Evolutionary conservation across 2,113 vertebrate species (phyloP).

Genomic region (Oxyura jamaicensis): DNA sequence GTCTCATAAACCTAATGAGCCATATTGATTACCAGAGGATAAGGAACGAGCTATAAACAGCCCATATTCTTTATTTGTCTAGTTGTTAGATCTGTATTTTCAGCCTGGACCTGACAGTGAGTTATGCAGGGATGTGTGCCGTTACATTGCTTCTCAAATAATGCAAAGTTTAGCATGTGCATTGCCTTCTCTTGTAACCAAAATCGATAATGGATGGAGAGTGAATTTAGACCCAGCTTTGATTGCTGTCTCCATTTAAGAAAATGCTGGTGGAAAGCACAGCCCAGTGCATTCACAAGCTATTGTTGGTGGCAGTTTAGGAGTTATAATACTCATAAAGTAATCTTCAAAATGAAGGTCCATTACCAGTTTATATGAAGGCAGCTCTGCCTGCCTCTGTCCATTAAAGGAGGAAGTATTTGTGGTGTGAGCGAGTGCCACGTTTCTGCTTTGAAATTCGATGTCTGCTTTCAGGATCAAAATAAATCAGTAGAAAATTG

Average conservation of each 20-base stretch:
- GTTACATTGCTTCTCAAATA: not conserved
- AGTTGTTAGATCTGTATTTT: not conserved
- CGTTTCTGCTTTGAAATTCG: not conserved
- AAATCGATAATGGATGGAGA: accelerated
- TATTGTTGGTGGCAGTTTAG: accelerated
- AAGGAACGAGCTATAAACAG: not conserved
- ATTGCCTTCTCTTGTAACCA: not conserved
- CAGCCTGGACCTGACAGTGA: not conserved
- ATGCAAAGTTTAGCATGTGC: not conserved
- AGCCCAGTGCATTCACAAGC: accelerated
- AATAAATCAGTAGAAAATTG: not conserved
- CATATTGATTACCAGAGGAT: not conserved
- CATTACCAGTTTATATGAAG: accelerated
- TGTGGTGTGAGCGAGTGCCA: not conserved
- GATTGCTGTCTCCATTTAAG: accelerated
- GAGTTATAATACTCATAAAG: accelerated
- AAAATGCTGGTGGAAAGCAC: not conserved
- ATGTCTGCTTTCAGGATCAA: not conserved
- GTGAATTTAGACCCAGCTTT: not conserved
- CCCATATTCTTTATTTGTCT: not conserved
- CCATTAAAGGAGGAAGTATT: not conserved
- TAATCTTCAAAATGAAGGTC: not conserved
- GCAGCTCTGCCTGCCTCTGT: not conserved
- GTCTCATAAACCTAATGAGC: slow-evolving; percentile 50
- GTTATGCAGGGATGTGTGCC: accelerated